Conservation (phyloP, 2,888 invertebrate species). For the Leptinotarsa peninsularis region DNA sequence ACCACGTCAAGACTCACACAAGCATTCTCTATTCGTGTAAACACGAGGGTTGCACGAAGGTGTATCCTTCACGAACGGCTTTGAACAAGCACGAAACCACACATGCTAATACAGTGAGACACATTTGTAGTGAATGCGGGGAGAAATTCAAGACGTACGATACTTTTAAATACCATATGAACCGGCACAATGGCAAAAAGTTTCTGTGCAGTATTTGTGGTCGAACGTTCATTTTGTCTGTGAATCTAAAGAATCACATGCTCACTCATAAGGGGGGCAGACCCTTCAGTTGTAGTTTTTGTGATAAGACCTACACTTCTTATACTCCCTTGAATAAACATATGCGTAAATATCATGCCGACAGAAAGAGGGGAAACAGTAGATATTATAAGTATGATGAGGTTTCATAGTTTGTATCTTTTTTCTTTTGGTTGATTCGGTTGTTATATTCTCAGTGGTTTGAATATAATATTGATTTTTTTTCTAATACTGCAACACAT, state of each 20-base stretch:
- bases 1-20: conserved; percentile 35
- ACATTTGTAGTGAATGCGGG: conserved; percentile 50
- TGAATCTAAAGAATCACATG: conserved; percentile 54
- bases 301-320: conserved; percentile 52
- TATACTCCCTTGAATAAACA: conserved; percentile 50
- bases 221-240: conserved; percentile 48
- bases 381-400: conserved; percentile 7
- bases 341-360: conserved; percentile 36
- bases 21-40: conserved; percentile 45
- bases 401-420: not conserved
- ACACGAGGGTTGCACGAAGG: conserved; percentile 46
- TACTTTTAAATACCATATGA: conserved; percentile 50
- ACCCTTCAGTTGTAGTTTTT: conserved; percentile 51
- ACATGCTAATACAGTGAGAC: conserved; percentile 45
- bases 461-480: too few relatives aligned
- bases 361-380: conserved; percentile 4
- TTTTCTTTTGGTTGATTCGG: too few relatives aligned
- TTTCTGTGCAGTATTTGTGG: conserved; percentile 52
- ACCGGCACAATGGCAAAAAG: conserved; percentile 47
- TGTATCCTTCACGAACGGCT: conserved; percentile 43
- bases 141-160: conserved; percentile 49
- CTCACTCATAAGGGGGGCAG: conserved; percentile 54
- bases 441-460: too few relatives aligned
- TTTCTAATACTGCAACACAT: too few relatives aligned
- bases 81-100: conserved; percentile 47